These are phyloP conservation scores for Odontothrips loti DNA, from an alignment of 2,888 invertebrate species.

Conservation along the genomic window DNA sequence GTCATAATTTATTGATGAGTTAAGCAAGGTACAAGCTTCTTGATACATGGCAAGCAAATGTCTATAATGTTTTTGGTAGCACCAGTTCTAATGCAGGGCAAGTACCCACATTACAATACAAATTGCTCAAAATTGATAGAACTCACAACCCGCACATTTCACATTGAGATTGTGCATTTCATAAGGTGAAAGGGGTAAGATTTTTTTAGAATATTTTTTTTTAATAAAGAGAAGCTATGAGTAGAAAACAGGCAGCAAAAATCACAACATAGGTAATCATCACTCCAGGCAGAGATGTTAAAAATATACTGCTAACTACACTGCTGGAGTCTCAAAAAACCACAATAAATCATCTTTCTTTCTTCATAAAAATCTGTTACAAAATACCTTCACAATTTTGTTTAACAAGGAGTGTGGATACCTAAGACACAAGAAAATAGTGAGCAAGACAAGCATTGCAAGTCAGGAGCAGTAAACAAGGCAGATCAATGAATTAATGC, in stretches of 20 bases:
- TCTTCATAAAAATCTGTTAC: neutral
- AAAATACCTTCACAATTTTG: neutral
- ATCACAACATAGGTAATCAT: neutral
- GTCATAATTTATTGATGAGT: neutral
- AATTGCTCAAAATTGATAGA: neutral
- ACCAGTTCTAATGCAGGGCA: neutral
- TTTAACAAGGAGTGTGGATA: no score
- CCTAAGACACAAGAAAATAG: no score
- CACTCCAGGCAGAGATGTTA: no score
- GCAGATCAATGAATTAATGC: no score
- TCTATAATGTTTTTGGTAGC: neutral
- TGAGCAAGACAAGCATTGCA: no score
- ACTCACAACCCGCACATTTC: neutral
- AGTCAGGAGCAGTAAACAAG: no score
- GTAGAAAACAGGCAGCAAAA: neutral
- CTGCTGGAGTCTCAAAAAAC: neutral
- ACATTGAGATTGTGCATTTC: neutral
- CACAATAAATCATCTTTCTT: neutral
- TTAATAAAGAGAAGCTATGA: neutral
- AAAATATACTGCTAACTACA: no score
- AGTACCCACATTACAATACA: neutral
- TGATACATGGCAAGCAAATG: neutral
- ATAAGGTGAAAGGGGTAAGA: neutral
- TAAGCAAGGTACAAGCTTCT: constrained; percentile 4
- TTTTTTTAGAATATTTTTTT: no score